Evolutionary conservation across 2,888 invertebrate species (phyloP).

Genomic region (Apodemia hepburni): DNA sequence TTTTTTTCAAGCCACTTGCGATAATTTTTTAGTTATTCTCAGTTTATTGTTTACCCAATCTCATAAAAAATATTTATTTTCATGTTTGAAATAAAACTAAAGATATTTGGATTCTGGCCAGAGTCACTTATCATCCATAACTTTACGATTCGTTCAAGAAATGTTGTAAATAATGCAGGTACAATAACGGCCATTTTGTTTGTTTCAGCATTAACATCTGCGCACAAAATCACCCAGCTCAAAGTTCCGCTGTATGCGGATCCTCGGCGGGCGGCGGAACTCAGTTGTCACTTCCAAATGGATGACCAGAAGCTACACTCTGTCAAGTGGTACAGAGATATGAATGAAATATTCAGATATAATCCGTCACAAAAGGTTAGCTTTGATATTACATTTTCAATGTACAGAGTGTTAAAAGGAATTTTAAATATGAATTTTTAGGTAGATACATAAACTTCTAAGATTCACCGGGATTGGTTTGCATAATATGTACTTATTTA

Average conservation of each 20-base stretch:
- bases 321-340: conserved; percentile 72
- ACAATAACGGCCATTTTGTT: conserved; percentile 13
- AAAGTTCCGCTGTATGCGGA: conserved; percentile 71
- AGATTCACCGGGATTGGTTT: neutral
- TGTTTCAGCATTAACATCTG: conserved; percentile 60
- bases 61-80: too few relatives aligned
- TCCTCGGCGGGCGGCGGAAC: conserved; percentile 68
- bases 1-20: too few relatives aligned
- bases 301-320: conserved; percentile 68
- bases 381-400: neutral
- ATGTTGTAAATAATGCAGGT: too few relatives aligned
- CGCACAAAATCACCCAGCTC: conserved; percentile 67
- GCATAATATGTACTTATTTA: too few relatives aligned
- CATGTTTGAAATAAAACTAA: too few relatives aligned
- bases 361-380: conserved; percentile 63
- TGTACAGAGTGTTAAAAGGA: neutral
- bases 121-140: too few relatives aligned
- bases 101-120: too few relatives aligned
- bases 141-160: too few relatives aligned
- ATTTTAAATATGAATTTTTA: neutral
- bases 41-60: neutral
- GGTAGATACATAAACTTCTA: neutral
- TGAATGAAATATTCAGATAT: conserved; percentile 71
- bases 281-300: conserved; percentile 73
- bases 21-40: too few relatives aligned